Evolutionary conservation across 2,797 vertebrate genomes (phyloP).

Genomic region (Betta splendens): DNA sequence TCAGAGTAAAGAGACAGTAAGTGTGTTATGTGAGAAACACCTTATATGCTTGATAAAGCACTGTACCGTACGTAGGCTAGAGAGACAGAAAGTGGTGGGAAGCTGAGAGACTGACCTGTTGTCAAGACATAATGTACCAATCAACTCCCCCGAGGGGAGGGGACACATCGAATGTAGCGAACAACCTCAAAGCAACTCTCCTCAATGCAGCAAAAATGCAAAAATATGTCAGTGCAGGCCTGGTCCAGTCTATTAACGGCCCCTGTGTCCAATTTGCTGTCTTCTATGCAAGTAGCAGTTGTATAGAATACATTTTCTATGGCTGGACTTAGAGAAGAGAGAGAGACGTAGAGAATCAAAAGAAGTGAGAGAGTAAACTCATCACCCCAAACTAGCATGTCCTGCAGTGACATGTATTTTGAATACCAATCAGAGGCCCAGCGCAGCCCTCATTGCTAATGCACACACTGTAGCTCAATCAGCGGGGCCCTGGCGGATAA

Average conservation of each 20-base stretch:
- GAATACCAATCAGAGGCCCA: slow-evolving; percentile 95
- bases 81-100: slow-evolving; percentile 4
- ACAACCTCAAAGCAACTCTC: slow-evolving; percentile 21
- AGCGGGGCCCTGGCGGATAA: slow-evolving; percentile 90
- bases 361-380: slow-evolving; percentile 75
- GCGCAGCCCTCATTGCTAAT: slow-evolving; percentile 92
- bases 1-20: too few relatives aligned
- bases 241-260: slow-evolving; percentile 42
- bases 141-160: slow-evolving; percentile 14
- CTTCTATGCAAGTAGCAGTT: slow-evolving; percentile 31
- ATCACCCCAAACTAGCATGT: slow-evolving; percentile 75
- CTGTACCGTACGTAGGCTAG: too few relatives aligned
- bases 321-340: slow-evolving; percentile 51
- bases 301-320: slow-evolving; percentile 70
- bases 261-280: slow-evolving; percentile 57
- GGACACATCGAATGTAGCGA: slow-evolving; percentile 24
- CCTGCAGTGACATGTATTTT: slow-evolving; percentile 92
- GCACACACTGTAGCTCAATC: slow-evolving; percentile 94
- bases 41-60: slow-evolving; percentile 35
- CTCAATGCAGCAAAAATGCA: slow-evolving; percentile 30
- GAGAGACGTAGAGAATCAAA: slow-evolving; percentile 14
- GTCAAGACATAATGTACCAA: slow-evolving; percentile 22
- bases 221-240: slow-evolving; percentile 35
- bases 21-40: slow-evolving; percentile 29
- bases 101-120: slow-evolving; percentile 7